Conservation (phyloP, 2,113 vertebrate genomes). For the Phylloscopus whistleri region DNA sequence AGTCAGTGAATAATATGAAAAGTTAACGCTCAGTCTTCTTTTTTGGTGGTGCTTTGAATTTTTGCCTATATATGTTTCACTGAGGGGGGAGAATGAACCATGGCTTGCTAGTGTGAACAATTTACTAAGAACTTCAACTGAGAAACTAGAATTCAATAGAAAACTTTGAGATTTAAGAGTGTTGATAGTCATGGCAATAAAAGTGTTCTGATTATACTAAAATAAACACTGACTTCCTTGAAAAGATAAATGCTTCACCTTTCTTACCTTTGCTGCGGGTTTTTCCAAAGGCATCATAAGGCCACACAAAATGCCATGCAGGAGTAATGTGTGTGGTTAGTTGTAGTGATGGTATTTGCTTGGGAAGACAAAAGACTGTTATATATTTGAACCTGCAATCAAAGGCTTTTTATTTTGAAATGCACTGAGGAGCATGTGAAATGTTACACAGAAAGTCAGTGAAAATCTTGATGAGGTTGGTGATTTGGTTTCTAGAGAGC, state of each 20-base stretch:
- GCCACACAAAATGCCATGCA: background rate
- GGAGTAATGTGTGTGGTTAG: background rate
- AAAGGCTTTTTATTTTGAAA: background rate
- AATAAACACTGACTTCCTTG: background rate
- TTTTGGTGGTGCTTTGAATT: background rate
- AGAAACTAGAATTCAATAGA: background rate
- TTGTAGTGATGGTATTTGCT: background rate
- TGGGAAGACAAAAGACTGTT: background rate
- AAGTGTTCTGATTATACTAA: background rate
- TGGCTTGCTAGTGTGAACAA: background rate
- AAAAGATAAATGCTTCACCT: background rate
- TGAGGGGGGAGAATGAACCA: background rate
- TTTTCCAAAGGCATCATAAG: background rate
- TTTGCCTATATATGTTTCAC: background rate
- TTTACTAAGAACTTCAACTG: background rate
- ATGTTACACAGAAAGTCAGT: background rate
- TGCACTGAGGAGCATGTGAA: background rate
- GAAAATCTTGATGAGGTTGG: background rate
- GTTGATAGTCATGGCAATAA: background rate
- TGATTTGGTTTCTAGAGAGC: background rate
- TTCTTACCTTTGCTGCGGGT: background rate
- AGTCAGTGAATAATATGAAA: background rate
- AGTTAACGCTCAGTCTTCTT: background rate
- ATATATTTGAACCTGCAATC: background rate
- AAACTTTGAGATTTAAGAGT: background rate